Conservation (phyloP, 2,113 vertebrate genomes). For the Mesitornis unicolor region DNA sequence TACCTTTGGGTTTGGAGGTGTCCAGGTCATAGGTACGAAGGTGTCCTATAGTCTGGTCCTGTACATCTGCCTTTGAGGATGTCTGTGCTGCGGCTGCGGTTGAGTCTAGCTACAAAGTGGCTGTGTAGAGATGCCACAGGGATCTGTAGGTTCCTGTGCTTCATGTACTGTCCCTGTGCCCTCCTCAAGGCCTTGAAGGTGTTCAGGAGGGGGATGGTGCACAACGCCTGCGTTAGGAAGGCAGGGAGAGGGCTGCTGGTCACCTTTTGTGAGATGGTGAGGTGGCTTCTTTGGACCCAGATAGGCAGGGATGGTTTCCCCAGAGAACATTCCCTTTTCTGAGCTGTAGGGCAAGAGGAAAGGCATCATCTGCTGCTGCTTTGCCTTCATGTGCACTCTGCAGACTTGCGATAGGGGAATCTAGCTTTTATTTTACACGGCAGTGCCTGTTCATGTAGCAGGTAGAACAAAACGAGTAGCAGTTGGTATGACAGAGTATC, state of each 20-base stretch:
- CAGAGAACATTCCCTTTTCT: not conserved
- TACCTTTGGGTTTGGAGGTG: not conserved
- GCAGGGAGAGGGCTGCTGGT: not conserved
- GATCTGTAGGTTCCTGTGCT: not conserved
- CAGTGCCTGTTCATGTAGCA: rapidly evolving
- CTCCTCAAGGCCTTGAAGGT: not conserved
- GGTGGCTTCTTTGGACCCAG: not conserved
- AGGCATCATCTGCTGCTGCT: not conserved
- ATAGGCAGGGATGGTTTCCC: not conserved
- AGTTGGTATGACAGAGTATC: not conserved
- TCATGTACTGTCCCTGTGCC: not conserved
- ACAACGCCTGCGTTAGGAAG: too few relatives aligned
- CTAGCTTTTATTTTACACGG: not conserved
- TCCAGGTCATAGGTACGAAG: rapidly evolving
- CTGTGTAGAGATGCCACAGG: not conserved
- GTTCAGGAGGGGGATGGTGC: not conserved
- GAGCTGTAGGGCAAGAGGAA: not conserved
- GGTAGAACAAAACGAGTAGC: not conserved
- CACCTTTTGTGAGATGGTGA: not conserved
- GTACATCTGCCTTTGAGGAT: too few relatives aligned
- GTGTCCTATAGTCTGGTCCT: not conserved
- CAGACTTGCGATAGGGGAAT: not conserved
- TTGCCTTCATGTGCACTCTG: rapidly evolving
- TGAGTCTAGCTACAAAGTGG: not conserved
- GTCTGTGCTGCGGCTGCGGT: not conserved